These are phyloP conservation scores for Spea hammondii DNA, from an alignment of 2,797 vertebrate species.

Conservation along the genomic window DNA sequence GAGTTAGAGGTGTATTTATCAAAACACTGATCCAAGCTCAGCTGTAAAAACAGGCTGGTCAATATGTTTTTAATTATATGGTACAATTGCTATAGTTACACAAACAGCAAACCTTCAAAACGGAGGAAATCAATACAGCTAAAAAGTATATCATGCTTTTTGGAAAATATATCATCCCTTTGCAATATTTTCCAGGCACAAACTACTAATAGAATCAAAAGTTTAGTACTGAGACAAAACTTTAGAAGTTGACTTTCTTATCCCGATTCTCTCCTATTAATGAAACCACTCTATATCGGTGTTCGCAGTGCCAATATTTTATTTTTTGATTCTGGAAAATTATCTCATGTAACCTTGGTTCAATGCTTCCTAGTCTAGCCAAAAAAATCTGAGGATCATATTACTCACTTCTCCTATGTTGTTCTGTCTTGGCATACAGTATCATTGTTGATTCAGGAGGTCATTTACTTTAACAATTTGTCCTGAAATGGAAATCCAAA, in stretches of 20 bases:
- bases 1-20: not conserved
- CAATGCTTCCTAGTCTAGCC: conserved; percentile 56
- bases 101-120: conserved; percentile 28
- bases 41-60: conserved; percentile 28
- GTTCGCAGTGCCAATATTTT: not conserved
- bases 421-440: conserved; percentile 50
- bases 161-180: conserved; percentile 34
- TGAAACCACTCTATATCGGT: conserved; percentile 38
- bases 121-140: conserved; percentile 28
- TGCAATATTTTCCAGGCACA: conserved; percentile 35
- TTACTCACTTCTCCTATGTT: conserved; percentile 59
- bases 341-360: conserved; percentile 4
- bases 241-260: conserved; percentile 50
- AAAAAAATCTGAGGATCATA: conserved; percentile 55
- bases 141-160: conserved; percentile 33
- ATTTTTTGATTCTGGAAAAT: conserved; percentile 50
- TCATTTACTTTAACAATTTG: conserved; percentile 34
- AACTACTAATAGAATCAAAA: conserved; percentile 8
- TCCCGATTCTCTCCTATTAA: conserved; percentile 38
- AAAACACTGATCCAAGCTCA: conserved; percentile 1
- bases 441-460: conserved; percentile 52
- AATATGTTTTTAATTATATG: conserved; percentile 39
- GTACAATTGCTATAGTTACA: conserved; percentile 34
- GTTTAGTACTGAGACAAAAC: conserved; percentile 10
- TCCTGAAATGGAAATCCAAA: conserved; percentile 20